phyloP scores from a whole-genome alignment of 2,797 vertebrate genomes.

The Rhabdophis nuchalis region DNA sequence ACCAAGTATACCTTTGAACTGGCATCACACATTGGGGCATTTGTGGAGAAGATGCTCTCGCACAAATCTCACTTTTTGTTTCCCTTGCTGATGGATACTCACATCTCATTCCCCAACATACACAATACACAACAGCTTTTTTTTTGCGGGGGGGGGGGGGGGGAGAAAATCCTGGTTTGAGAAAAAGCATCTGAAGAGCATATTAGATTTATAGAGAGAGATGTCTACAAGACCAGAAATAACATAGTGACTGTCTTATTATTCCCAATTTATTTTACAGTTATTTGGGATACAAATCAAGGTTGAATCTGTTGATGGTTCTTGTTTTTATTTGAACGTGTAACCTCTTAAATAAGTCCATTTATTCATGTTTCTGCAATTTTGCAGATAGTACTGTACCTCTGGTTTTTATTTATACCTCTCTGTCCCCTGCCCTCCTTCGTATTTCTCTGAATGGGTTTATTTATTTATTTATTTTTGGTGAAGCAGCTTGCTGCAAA shows the following conservation, averaged over 20 bases:
- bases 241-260: not conserved
- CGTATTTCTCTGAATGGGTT: not conserved
- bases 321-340: not conserved
- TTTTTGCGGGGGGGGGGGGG: fast-evolving
- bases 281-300: not conserved
- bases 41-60: not conserved
- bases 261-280: not conserved
- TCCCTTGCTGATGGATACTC: not conserved
- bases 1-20: not conserved
- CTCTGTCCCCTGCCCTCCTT: not conserved
- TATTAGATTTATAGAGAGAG: not conserved
- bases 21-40: not conserved
- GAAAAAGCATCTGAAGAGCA: not conserved
- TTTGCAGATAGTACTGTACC: not conserved
- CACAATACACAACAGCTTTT: not conserved
- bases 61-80: not conserved
- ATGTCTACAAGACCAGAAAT: not conserved
- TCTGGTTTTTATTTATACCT: not conserved
- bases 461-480: not conserved
- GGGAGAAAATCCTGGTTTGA: not conserved
- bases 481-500: not conserved
- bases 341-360: not conserved
- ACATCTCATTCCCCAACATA: not conserved
- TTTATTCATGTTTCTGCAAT: not conserved
- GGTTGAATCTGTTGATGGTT: not conserved